These are phyloP conservation scores for Neodon shergylaensis DNA, from an alignment of 2,113 vertebrate species.

Conservation along the genomic window DNA sequence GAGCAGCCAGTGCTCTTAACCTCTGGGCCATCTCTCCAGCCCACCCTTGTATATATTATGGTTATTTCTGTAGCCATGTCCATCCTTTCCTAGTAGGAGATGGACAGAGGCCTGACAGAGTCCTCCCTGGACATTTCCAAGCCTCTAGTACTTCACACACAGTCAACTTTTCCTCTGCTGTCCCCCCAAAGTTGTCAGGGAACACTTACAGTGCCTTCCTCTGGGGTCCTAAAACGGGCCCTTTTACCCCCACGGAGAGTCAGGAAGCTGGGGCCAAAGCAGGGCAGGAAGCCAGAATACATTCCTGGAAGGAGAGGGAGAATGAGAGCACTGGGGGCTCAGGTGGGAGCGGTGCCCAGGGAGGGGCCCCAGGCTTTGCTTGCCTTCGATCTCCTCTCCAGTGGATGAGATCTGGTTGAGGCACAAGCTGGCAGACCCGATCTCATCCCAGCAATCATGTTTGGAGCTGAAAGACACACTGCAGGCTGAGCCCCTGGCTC, in stretches of 20 bases:
- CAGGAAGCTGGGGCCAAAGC: conserved; percentile 84
- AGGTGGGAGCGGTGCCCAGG: rapidly evolving
- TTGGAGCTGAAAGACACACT: conserved; percentile 45
- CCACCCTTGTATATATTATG: background rate
- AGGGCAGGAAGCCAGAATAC: conserved; percentile 79
- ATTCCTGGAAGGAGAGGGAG: conserved; percentile 57
- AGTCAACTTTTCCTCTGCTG: background rate
- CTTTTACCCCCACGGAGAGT: conserved; percentile 78
- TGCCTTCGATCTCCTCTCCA: conserved; percentile 76
- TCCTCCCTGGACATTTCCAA: background rate
- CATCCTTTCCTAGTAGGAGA: background rate
- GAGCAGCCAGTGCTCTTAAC: no score
- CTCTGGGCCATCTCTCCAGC: no score
- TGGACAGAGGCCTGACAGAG: background rate
- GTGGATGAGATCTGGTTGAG: conserved; percentile 80
- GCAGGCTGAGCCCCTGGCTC: background rate
- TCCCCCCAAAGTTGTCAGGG: background rate
- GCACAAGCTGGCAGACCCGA: conserved; percentile 70
- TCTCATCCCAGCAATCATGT: background rate
- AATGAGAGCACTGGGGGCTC: background rate
- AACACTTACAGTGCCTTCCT: conserved; percentile 67
- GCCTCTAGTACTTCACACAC: background rate
- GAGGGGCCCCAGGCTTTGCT: background rate
- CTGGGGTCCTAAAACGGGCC: conserved; percentile 63
- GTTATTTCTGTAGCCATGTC: background rate